Percentiles rank a stretch among this genome's conserved stretches.
These are phyloP conservation scores for Micronycteris hirsuta DNA, from an alignment of 2,113 vertebrate genomes.

Conservation along the genomic window DNA sequence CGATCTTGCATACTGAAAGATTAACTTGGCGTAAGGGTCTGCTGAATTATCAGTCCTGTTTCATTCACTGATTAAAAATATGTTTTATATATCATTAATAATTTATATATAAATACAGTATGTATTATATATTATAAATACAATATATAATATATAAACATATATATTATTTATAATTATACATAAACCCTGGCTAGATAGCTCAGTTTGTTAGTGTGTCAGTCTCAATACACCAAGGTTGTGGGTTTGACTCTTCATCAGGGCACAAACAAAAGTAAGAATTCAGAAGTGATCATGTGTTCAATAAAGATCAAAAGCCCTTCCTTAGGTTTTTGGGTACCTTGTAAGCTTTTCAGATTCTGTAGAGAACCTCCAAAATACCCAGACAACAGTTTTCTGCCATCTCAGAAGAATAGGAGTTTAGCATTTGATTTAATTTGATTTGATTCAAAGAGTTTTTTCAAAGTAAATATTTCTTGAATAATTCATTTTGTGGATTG, in stretches of 20 bases:
- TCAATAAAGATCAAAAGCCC: background rate
- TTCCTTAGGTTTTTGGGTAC: background rate
- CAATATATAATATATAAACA: too few species aligned
- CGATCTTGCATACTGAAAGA: background rate
- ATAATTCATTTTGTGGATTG: background rate
- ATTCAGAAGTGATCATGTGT: background rate
- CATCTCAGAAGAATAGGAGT: accelerated
- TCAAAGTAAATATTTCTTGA: background rate
- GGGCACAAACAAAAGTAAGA: background rate
- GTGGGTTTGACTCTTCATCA: too few species aligned
- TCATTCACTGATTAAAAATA: background rate
- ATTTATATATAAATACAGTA: too few species aligned
- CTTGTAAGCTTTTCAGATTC: background rate
- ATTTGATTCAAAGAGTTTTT: background rate
- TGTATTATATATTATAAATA: too few species aligned
- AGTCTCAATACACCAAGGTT: too few species aligned
- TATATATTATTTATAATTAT: too few species aligned
- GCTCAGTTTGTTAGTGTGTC: too few species aligned
- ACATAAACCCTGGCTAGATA: too few species aligned
- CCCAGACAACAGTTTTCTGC: background rate
- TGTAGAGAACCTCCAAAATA: background rate
- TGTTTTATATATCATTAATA: too few species aligned
- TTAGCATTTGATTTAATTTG: background rate
- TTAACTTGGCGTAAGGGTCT: background rate
- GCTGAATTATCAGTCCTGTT: background rate